Evolutionary conservation across 2,888 invertebrate genomes (phyloP), one percentile per base, ranked within the genome.

Genomic region (Leptinotarsa juncta): DNA sequence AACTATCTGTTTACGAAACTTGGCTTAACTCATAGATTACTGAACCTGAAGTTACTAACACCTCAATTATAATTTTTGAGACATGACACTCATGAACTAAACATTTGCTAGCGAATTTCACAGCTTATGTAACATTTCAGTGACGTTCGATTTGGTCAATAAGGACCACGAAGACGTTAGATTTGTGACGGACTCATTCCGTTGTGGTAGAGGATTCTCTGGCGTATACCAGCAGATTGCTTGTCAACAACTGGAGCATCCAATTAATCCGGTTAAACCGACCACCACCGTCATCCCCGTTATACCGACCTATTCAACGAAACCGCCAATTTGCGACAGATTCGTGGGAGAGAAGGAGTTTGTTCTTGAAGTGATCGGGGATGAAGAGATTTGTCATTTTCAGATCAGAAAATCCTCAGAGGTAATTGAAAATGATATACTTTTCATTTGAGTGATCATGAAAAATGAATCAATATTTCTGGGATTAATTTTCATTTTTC

Each of bases 171-270:
- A 86, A 71, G 88, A 89, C 67, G 76, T 89, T 70, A 82, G 81
- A 72, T 89, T 90, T 77, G 82, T 86, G 48, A 86, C 88, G 1
- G 88, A 89, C 77, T 76, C 79, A 49, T 83, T 81, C 60, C 85
- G 84, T 53, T 86, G 87, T 77, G 87, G 87, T 65, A 85, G 87
- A 77, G 90, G 90, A 57, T 90, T 90, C 81, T 86, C 83, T 57
- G 87, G 86, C 26, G 83, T 84, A 51, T 90, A 88, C 77, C 85
- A 87, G 74, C 89, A 89, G 80, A 83, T 87, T 79, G 84, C 85
- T 1, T 88, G 88, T 78, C 81, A 79, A 69, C 77, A 78, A 51
- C 65, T 60, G 53, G 71, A 55, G 67, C 69, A 76, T 77, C 78
- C 82, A 71, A 72, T 74, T 76, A 70, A 73, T 62, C 81, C 82